phyloP scores from a whole-genome alignment of 92 coral and sea anemone species.

The Diadumene lineata region DNA sequence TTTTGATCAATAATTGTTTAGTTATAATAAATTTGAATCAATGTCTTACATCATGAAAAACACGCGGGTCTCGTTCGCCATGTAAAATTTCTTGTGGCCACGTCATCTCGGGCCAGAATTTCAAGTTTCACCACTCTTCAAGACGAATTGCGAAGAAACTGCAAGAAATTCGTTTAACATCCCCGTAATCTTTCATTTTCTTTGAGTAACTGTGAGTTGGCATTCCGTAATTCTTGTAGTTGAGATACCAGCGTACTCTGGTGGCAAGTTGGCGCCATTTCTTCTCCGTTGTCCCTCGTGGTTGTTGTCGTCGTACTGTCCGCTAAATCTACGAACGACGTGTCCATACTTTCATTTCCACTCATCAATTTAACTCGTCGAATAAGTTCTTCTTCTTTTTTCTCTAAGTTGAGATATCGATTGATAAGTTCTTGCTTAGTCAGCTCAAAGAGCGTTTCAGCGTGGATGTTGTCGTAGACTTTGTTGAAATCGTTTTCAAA shows the following conservation, averaged over 20 bases:
- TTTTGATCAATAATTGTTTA: neutral
- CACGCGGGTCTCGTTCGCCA: slow-evolving; percentile 26
- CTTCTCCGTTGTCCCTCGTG: too few species aligned
- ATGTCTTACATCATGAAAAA: neutral
- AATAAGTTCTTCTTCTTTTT: slow-evolving; percentile 65
- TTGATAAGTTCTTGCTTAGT: slow-evolving; percentile 72
- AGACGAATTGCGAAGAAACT: neutral
- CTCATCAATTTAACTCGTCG: slow-evolving; percentile 19
- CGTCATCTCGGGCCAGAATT: slow-evolving; percentile 19
- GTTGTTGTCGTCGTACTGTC: too few species aligned
- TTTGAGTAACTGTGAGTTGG: slow-evolving; percentile 58
- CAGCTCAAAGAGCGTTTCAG: slow-evolving; percentile 73
- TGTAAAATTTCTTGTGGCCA: slow-evolving; percentile 37
- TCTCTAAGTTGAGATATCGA: slow-evolving; percentile 61
- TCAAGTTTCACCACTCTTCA: neutral
- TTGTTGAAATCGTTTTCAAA: slow-evolving; percentile 89
- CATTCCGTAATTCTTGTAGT: slow-evolving; percentile 69
- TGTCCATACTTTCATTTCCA: slow-evolving; percentile 20
- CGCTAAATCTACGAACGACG: slow-evolving; percentile 8
- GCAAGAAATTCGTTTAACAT: slow-evolving; percentile 32
- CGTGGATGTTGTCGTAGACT: slow-evolving; percentile 75
- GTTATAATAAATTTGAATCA: neutral
- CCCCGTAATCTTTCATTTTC: slow-evolving; percentile 78
- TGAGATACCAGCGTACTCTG: slow-evolving; percentile 40
- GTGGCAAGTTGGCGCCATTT: neutral